Base-by-base conservation (phyloP, 2,113 vertebrate genomes). In the Daphoenositta chrysoptera region DNA sequence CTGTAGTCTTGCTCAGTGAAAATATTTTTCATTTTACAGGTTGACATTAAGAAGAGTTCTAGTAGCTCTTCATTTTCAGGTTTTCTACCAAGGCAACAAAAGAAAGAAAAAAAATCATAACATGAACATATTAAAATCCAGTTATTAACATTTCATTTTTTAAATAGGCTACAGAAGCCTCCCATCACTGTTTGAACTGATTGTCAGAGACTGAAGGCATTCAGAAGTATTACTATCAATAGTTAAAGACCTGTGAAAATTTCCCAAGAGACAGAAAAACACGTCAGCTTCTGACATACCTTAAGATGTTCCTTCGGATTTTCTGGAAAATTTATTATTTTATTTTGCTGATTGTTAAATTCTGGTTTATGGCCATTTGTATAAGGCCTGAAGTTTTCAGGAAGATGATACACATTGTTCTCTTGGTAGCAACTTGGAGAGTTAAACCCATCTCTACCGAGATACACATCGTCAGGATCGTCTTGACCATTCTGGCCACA, bases 281-380 rank as follows among this genome's bases (percentile, higher is more conserved):
- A 6, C 4, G 47, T n/a, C 75, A 77, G 44, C 20, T 94, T 83
- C 90, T 85, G 48, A 65, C 92, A 86, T 96, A 99, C 99, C 97
- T 99, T 98, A 97, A 98, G 98, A 87, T 97, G 96, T 51, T 98
- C 97, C 39, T 98, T 97, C 17, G 96, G 65, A 76, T 91, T 47
- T 83, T 97, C 97, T 54, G 97, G 87, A 72, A 98, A 96, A 66
- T 71, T 94, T 76, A 97, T 60, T 56, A 96, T 85, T 84, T 96
- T 97, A 84, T 45, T 85, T 90, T 97, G 96, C 13, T 96, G 98
- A 23, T 84, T 96, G 87, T 54, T 96, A 72, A 98, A 97, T 35
- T 97, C 96, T 84, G 98, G 92, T 73, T 90, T 97, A 58, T 94
- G 94, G 70, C 92, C 95, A 86, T 89, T 98, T 35, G 95, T 96